Evolutionary conservation across 35 echinoderm and acorn worm species (phyloP), one percentile per base, ranked within the genome.

Genomic region (Hemicentrotus pulcherrimus): DNA sequence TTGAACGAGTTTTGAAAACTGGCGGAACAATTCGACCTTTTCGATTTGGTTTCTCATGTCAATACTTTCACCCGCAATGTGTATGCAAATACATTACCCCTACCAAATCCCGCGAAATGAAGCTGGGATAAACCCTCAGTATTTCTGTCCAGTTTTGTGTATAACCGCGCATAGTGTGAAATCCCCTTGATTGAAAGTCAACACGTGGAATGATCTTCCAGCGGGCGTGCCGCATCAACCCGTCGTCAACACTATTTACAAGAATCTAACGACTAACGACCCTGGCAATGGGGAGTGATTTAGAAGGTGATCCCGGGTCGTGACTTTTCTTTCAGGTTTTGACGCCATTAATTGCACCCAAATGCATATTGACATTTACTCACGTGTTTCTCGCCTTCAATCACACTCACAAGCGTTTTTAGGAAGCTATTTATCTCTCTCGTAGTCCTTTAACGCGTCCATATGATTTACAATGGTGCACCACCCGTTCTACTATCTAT

Each of bases 161-260:
- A 78, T 28, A 78, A 78, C 65, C 65, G 65, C 24, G 65, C 65
- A 18, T 78, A 78, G 65, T 78, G 65, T 78, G 65, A 78, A 78
- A 78, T 78, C 65, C 65, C 65, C 65, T 15, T 78, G 65, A 78
- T 78, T 78, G 65, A 78, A 78, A 78, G 65, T 78, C 65, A 78
- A 78, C 65, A 78, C 65, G 65, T 78, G 19, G 65, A 18, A 22
- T 78, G 65, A 78, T 78, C 65, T 78, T 78, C 65, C 22, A 78
- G 65, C 65, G 65, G 65, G 65, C 65, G 65, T 78, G 22, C 4
- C 4, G 15, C 65, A 78, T 28, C 65, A 78, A 30, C 65, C 19
- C 65, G 19, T 78, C 19, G 65, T 78, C 65, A 22, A 78, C 24
- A n/a, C 65, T 78, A n/a, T 78, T 78, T 78, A 78, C 65, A 78